Evolutionary conservation across 2,113 vertebrate species (phyloP).

Genomic region (Onychostoma macrolepis): DNA sequence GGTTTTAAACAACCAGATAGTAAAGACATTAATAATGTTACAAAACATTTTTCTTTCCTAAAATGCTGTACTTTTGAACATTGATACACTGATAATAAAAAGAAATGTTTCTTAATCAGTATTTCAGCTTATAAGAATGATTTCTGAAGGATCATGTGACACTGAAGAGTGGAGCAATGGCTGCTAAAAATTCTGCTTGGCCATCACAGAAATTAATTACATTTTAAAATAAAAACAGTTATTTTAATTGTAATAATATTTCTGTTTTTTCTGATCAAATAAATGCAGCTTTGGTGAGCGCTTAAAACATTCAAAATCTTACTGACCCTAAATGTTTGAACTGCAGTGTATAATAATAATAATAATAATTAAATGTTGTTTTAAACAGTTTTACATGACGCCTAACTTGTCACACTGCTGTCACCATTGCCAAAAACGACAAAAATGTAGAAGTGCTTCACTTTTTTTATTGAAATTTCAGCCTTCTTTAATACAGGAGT

Average conservation of each 20-base stretch:
- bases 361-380: background rate
- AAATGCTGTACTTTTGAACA: no score
- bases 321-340: background rate
- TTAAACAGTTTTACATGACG: background rate
- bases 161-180: no score
- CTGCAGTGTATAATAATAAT: background rate
- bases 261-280: background rate
- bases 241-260: background rate
- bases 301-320: background rate
- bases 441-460: background rate
- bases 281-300: background rate
- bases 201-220: no score
- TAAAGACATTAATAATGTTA: no score
- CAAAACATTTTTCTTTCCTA: no score
- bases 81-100: background rate
- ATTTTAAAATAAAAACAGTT: no score
- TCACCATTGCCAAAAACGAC: background rate
- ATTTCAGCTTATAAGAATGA: background rate
- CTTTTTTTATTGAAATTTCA: background rate
- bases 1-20: background rate
- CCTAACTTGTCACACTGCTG: background rate
- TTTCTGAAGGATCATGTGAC: background rate
- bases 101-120: background rate
- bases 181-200: no score
- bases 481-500: background rate